Evolutionary conservation across 2,888 invertebrate genomes (phyloP).

Genomic region (Erpobdella octoculata): DNA sequence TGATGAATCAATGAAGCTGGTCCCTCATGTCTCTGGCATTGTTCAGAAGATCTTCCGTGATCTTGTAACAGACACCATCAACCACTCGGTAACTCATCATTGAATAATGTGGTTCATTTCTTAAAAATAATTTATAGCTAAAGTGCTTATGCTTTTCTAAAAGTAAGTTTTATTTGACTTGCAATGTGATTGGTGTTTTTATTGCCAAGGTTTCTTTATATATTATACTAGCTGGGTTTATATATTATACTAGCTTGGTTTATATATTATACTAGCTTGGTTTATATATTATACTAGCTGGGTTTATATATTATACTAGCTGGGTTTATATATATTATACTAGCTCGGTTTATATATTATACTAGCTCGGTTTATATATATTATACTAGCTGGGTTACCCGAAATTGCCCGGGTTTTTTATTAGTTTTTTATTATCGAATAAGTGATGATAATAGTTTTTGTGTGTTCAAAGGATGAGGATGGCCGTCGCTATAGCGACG

Average conservation of each 20-base stretch:
- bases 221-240: too few relatives aligned
- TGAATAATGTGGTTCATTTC: background rate
- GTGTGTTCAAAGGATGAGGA: conserved; percentile 81
- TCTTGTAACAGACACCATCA: conserved; percentile 85
- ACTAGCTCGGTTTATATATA: too few relatives aligned
- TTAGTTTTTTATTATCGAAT: conserved; percentile 1
- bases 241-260: too few relatives aligned
- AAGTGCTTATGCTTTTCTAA: too few relatives aligned
- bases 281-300: too few relatives aligned
- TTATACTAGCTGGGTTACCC: too few relatives aligned
- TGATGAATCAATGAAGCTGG: conserved; percentile 63
- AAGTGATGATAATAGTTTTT: background rate
- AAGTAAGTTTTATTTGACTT: background rate
- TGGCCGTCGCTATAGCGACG: conserved; percentile 90
- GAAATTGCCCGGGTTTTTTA: background rate
- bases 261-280: too few relatives aligned
- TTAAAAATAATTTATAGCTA: too few relatives aligned
- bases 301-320: too few relatives aligned
- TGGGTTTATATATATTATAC: too few relatives aligned
- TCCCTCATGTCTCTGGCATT: conserved; percentile 73
- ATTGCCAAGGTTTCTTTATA: background rate
- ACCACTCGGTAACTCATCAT: conserved; percentile 63
- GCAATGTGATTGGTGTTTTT: background rate
- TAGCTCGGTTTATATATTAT: too few relatives aligned
- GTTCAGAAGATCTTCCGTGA: conserved; percentile 83